Conservation (phyloP, 1,140 invertebrate genomes). For the Chrysomallon squamiferum region DNA sequence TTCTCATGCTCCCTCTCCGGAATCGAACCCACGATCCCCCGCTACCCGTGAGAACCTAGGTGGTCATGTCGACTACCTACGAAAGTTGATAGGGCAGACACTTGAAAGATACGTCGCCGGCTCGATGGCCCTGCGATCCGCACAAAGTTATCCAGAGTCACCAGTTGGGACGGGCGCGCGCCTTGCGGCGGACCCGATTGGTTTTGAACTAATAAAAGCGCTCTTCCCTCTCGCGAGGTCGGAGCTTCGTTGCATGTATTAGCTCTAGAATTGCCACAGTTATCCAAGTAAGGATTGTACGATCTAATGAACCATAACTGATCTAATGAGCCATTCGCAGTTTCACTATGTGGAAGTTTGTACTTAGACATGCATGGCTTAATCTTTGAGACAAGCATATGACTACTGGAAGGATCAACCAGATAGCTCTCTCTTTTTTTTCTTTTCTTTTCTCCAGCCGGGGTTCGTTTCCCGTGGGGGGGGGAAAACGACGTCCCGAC, state of each 20-base stretch:
- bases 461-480: too few relatives aligned
- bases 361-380: constrained; percentile 74
- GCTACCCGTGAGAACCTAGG: constrained; percentile 81
- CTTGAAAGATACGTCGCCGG: constrained; percentile 75
- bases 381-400: constrained; percentile 72
- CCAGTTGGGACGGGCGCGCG: constrained; percentile 61
- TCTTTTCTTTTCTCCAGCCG: too few relatives aligned
- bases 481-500: too few relatives aligned
- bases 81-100: constrained; percentile 75
- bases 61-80: constrained; percentile 81
- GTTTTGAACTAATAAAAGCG: constrained; percentile 73
- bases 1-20: too few relatives aligned
- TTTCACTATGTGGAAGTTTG: constrained; percentile 73
- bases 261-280: constrained; percentile 86
- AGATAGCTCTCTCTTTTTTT: too few relatives aligned
- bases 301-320: constrained; percentile 75
- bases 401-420: constrained; percentile 71
- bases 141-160: constrained; percentile 83
- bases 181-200: constrained; percentile 48
- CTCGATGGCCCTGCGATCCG: constrained; percentile 53
- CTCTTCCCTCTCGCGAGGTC: constrained; percentile 63
- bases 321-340: constrained; percentile 83
- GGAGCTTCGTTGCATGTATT: constrained; percentile 55
- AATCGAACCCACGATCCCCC: constrained; percentile 69
- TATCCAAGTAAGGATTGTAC: constrained; percentile 81